These are phyloP conservation scores for Poicephalus gulielmi DNA, from an alignment of 2,113 vertebrate genomes.

Conservation along the genomic window DNA sequence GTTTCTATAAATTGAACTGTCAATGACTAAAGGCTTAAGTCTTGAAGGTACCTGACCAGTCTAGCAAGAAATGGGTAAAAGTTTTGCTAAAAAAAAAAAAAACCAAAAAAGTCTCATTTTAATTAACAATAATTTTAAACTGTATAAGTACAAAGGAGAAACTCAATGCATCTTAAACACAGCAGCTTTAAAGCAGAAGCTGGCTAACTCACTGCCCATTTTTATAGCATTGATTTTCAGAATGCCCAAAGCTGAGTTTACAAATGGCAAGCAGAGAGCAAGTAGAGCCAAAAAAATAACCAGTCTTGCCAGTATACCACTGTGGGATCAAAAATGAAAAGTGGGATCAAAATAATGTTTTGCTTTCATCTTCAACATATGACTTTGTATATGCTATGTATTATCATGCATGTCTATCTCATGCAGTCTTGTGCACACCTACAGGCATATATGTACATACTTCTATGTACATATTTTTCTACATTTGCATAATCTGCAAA, in stretches of 20 bases:
- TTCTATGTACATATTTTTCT: background rate
- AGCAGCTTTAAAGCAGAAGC: background rate
- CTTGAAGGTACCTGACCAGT: background rate
- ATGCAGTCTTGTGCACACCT: background rate
- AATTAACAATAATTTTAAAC: background rate
- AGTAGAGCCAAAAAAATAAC: background rate
- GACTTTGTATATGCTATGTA: background rate
- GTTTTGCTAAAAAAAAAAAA: background rate
- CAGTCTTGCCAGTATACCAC: background rate
- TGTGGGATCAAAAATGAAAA: background rate
- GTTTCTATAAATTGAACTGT: background rate
- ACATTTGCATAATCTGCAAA: background rate
- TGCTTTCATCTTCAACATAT: background rate
- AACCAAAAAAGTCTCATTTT: background rate
- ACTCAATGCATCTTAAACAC: background rate
- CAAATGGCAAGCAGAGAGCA: background rate
- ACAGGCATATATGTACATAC: background rate
- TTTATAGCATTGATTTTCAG: background rate
- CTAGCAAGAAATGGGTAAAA: background rate
- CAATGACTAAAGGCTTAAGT: background rate
- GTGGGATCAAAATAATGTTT: background rate
- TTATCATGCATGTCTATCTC: background rate
- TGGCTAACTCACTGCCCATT: background rate
- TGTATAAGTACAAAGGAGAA: background rate
- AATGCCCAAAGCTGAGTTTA: background rate